Evolutionary conservation across 2,888 invertebrate genomes (phyloP).

Genomic region (Tetramorium bicarinatum): DNA sequence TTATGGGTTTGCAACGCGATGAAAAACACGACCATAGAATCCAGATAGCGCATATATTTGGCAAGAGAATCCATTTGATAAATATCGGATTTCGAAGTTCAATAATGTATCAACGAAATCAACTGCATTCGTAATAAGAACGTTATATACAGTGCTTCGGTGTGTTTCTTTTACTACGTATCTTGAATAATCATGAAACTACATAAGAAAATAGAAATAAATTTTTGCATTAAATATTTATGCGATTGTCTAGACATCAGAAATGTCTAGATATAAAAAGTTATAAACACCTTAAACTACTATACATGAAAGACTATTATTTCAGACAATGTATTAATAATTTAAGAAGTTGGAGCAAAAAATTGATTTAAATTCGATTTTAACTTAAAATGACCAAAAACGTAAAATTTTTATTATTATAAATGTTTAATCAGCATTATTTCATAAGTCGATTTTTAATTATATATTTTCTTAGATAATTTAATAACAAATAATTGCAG

Average conservation of each 20-base stretch:
- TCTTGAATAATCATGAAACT: conserved; percentile 17
- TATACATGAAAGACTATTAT: neutral
- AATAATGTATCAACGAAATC: conserved; percentile 46
- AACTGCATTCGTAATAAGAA: conserved; percentile 32
- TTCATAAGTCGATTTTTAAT: neutral
- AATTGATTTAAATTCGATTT: neutral
- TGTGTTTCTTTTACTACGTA: neutral
- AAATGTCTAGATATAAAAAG: neutral
- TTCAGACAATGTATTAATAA: neutral
- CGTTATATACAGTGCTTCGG: neutral
- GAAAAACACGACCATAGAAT: conserved; percentile 59
- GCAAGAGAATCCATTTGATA: conserved; percentile 57
- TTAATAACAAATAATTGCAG: neutral
- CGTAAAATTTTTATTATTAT: neutral
- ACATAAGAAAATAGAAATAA: neutral
- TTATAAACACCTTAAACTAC: neutral
- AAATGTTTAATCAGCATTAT: neutral
- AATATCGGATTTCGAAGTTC: conserved; percentile 52
- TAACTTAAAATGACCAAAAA: neutral
- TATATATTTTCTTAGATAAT: neutral
- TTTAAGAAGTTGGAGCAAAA: neutral
- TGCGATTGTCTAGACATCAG: neutral
- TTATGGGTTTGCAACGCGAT: conserved; percentile 54
- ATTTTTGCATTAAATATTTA: conserved; percentile 6
- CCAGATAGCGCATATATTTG: conserved; percentile 50